phyloP scores from a whole-genome alignment of 2,797 vertebrate species.

The Artibeus jamaicensis region DNA sequence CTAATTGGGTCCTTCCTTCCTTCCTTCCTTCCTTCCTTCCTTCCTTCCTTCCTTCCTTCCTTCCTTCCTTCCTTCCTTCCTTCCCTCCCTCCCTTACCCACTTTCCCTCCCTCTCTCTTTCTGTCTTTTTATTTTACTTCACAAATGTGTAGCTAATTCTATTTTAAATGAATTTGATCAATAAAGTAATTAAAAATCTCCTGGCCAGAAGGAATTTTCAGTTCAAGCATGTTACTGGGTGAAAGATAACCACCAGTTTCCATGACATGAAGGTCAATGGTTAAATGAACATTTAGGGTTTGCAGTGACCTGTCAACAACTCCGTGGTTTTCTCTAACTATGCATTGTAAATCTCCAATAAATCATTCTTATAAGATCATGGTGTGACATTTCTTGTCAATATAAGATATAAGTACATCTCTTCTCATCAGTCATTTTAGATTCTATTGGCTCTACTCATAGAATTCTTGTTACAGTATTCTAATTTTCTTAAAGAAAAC shows the following conservation, averaged over 20 bases:
- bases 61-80: not conserved
- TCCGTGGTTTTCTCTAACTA: slow-evolving; percentile 72
- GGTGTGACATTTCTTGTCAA: slow-evolving; percentile 12
- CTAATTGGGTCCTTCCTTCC: slow-evolving; percentile 75
- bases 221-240: slow-evolving; percentile 79
- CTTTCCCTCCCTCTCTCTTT: no score
- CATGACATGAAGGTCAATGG: slow-evolving; percentile 82
- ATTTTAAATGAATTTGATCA: slow-evolving; percentile 84
- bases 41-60: slow-evolving; percentile 30
- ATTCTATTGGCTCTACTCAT: not conserved
- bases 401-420: not conserved
- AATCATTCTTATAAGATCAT: slow-evolving; percentile 40
- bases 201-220: slow-evolving; percentile 81
- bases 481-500: not conserved
- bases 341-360: slow-evolving; percentile 79
- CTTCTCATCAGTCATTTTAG: not conserved
- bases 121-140: slow-evolving; percentile 71
- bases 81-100: not conserved
- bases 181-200: slow-evolving; percentile 85
- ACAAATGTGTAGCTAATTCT: slow-evolving; percentile 85
- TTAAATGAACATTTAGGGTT: slow-evolving; percentile 87
- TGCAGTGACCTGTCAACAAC: slow-evolving; percentile 83
- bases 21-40: not conserved
- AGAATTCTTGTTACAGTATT: not conserved
- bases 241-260: slow-evolving; percentile 82